Evolutionary conservation across 1,140 invertebrate species (phyloP), one percentile per base, ranked within the genome.

Genomic region (Drosophila tsacasi): DNA sequence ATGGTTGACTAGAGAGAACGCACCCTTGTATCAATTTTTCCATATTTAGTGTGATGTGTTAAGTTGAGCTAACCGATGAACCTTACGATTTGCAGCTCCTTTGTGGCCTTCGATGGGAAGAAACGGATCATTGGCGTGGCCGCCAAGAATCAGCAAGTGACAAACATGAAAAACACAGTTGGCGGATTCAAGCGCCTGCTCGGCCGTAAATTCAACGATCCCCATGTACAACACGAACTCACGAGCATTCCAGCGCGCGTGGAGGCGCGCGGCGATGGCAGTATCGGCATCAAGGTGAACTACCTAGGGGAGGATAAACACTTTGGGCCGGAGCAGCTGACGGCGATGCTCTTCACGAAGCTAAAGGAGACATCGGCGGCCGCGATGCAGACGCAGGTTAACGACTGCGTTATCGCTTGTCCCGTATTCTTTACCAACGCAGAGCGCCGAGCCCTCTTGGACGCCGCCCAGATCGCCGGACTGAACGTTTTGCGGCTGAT

Each of bases 331-430:
- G 97, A 99, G 93, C 99, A 99, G 94, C 96, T 99, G 83, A 97
- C 97, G 27, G 98, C 97, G 15, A 99, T 99, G 97, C 94, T 99
- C 19, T 96, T 99, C 73, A 99, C 98, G 40, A 99, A 99, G 94
- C 94, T 99, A 50, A 99, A 99, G 93, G 97, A 98, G 84, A 97
- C 96, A 61, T 97, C 98, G 17, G 96, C 98, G 81, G 94, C 93
- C 65, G 97, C 96, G n/a, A 93, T 99, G 57, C 96, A 97, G 91
- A 97, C 97, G 21, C 97, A 98, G 93, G 96, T 99, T 21, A 98
- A 98, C 91, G 99, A 99, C 94, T 99, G 98, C 94, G 99, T 99
- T 6, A 97, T 99, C 79, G 98, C 98, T 62, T 98, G 99, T 71
- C 99, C 99, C 49, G 96, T 96, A 50, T 99, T 97, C 94, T 99